Conservation (phyloP, 2,113 vertebrate species). For the Symphodus melops region DNA sequence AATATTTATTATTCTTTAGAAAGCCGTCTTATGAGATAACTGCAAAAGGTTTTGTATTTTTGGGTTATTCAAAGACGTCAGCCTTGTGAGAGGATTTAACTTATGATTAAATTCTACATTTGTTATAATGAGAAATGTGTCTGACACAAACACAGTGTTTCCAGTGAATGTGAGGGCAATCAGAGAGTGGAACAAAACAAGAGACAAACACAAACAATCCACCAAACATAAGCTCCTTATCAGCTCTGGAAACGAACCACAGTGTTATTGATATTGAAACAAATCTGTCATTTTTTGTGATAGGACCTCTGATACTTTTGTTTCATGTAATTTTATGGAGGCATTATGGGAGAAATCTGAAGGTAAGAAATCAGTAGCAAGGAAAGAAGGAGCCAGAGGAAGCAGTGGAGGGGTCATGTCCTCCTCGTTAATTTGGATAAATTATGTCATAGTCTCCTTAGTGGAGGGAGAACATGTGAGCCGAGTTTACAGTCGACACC, state of each 20-base stretch:
- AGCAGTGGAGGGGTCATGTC: background rate
- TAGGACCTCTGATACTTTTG: background rate
- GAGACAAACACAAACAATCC: slow-evolving; percentile 7
- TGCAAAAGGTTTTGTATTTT: background rate
- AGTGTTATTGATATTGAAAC: background rate
- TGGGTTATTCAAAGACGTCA: background rate
- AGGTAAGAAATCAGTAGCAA: background rate
- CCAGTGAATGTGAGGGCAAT: background rate
- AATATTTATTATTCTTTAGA: background rate
- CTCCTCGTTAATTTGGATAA: slow-evolving; percentile 15
- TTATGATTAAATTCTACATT: background rate
- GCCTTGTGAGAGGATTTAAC: background rate
- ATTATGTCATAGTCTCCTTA: background rate
- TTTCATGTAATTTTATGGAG: background rate
- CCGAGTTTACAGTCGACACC: background rate
- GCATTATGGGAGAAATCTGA: background rate
- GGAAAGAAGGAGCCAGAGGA: background rate
- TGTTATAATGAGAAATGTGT: background rate
- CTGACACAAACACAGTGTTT: slow-evolving; percentile 13
- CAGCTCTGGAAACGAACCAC: background rate
- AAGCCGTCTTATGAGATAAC: background rate
- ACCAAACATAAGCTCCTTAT: background rate
- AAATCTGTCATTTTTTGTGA: background rate
- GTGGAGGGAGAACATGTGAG: background rate
- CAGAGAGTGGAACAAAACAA: background rate